Conservation (phyloP, 1,140 invertebrate species). For the Apis cerana region DNA sequence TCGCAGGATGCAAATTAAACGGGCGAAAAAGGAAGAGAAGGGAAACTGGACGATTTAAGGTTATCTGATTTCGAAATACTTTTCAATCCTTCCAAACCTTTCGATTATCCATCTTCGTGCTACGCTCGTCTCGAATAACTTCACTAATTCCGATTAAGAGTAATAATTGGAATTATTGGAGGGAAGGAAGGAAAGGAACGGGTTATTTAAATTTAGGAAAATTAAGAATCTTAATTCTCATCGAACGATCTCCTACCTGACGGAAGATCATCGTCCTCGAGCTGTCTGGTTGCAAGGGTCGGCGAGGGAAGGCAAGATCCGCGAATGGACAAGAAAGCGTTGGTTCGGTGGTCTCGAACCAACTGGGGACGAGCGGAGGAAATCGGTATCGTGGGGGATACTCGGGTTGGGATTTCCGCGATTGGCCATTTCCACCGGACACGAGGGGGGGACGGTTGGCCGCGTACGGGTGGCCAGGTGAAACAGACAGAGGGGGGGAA, state of each 20-base stretch:
- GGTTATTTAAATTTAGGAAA: too few species aligned
- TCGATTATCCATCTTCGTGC: too few species aligned
- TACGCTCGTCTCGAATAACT: too few species aligned
- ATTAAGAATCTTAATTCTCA: too few species aligned
- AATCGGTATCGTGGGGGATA: conserved; percentile 38
- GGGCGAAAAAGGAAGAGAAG: too few species aligned
- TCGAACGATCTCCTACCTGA: conserved; percentile 44
- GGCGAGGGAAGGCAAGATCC: neutral
- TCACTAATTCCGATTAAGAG: too few species aligned
- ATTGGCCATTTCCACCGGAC: conserved; percentile 73
- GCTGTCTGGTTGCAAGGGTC: too few species aligned
- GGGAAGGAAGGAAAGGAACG: too few species aligned
- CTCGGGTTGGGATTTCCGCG: conserved; percentile 37
- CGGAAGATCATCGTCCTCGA: conserved; percentile 52
- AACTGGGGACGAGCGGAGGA: conserved; percentile 49
- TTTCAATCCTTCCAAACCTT: too few species aligned
- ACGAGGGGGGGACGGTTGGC: conserved; percentile 65
- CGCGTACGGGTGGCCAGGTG: conserved; percentile 49
- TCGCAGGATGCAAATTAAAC: neutral
- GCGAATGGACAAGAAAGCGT: conserved; percentile 63
- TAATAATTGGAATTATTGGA: too few species aligned
- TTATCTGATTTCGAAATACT: too few species aligned
- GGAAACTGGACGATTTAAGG: too few species aligned
- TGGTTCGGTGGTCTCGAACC: conserved; percentile 48
- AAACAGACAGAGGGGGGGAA: conserved; percentile 11